Evolutionary conservation across 2,113 vertebrate species (phyloP).

Genomic region (Colaptes auratus): DNA sequence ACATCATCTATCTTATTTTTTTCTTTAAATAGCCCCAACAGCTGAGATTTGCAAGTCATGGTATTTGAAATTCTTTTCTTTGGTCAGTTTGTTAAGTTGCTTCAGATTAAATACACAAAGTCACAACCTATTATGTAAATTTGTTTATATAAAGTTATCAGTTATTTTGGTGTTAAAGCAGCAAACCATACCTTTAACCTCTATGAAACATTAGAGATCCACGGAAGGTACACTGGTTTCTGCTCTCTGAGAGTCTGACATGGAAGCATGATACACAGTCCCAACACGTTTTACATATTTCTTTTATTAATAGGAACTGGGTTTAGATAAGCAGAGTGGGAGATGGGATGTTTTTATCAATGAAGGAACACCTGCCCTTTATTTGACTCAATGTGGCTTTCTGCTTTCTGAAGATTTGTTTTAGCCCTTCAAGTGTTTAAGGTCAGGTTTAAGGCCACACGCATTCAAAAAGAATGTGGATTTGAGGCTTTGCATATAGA

Average conservation of each 20-base stretch:
- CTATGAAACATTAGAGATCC: background rate
- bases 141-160: background rate
- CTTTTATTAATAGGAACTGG: background rate
- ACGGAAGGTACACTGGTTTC: background rate
- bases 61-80: conserved; percentile 38
- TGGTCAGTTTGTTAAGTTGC: conserved; percentile 23
- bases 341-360: background rate
- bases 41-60: background rate
- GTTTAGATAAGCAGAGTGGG: background rate
- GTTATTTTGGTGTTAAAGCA: background rate
- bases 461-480: background rate
- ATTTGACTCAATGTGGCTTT: background rate
- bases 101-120: conserved; percentile 34
- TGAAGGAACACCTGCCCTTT: background rate
- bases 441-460: background rate
- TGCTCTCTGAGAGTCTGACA: background rate
- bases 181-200: background rate
- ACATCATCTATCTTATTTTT: conserved; percentile 46
- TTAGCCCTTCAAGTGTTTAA: background rate
- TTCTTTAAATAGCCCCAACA: conserved; percentile 1
- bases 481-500: fast-evolving
- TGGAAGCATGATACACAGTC: background rate
- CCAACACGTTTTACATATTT: background rate
- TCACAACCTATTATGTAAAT: background rate
- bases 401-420: background rate